Percentiles rank a stretch among this genome's conserved stretches.
phyloP scores from a whole-genome alignment of 2,888 invertebrate species.

The Epirrhoe alternata region DNA sequence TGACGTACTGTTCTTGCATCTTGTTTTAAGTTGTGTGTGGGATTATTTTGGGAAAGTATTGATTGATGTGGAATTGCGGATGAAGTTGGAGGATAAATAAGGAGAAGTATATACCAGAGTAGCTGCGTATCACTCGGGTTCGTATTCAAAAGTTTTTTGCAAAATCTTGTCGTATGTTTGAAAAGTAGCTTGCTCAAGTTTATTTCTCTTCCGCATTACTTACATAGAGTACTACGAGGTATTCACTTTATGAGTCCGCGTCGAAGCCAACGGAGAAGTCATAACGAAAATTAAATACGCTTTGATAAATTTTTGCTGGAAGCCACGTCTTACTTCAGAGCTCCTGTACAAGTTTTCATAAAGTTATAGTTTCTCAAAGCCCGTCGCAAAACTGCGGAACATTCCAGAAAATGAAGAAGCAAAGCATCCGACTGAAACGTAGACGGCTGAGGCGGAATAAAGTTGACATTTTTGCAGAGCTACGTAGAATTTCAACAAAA shows the following conservation, averaged over 20 bases:
- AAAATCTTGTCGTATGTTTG: not conserved
- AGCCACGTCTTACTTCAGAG: slow-evolving; percentile 79
- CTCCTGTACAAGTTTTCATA: slow-evolving; percentile 79
- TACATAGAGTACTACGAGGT: slow-evolving; percentile 13
- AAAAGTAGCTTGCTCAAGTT: slow-evolving; percentile 1
- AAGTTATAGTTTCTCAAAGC: slow-evolving; percentile 84
- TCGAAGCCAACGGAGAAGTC: slow-evolving; percentile 66
- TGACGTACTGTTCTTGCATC: slow-evolving; percentile 46
- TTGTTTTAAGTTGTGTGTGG: slow-evolving; percentile 42
- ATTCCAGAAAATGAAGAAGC: slow-evolving; percentile 82
- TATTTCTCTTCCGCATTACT: slow-evolving; percentile 2
- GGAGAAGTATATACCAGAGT: not conserved
- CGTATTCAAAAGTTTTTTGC: not conserved
- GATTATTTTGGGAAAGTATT: slow-evolving; percentile 28
- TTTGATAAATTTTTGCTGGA: slow-evolving; percentile 80
- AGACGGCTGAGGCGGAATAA: slow-evolving; percentile 82
- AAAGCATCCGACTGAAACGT: slow-evolving; percentile 78
- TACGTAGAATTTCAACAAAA: slow-evolving; percentile 84
- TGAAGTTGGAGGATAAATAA: slow-evolving; percentile 6
- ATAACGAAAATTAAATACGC: slow-evolving; percentile 84
- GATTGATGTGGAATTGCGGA: slow-evolving; percentile 30
- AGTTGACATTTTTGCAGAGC: slow-evolving; percentile 86
- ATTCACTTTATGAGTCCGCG: slow-evolving; percentile 23
- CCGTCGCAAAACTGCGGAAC: slow-evolving; percentile 79
- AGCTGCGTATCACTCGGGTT: not conserved